Evolutionary conservation across 2,797 vertebrate genomes (phyloP).

Genomic region (Leontopithecus rosalia): DNA sequence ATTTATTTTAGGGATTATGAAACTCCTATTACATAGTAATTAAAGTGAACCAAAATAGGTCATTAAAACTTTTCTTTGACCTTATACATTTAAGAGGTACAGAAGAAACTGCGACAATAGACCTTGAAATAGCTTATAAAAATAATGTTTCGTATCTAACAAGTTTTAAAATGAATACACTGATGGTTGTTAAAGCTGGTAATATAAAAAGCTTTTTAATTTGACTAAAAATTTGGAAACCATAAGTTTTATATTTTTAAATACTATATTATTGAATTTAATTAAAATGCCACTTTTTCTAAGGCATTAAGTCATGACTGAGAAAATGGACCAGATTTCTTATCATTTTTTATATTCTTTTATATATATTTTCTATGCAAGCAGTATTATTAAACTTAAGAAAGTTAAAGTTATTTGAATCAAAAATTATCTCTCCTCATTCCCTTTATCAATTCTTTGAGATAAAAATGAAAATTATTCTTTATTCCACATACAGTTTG

Average conservation of each 20-base stretch:
- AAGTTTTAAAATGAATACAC: slow-evolving; percentile 17
- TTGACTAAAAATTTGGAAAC: not conserved
- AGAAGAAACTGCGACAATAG: not conserved
- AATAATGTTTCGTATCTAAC: not conserved
- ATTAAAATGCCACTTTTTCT: not conserved
- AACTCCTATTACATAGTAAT: not conserved
- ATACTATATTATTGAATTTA: not conserved
- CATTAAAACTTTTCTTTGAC: slow-evolving; percentile 12
- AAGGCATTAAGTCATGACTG: not conserved
- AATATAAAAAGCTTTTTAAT: not conserved
- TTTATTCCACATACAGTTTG: slow-evolving; percentile 26
- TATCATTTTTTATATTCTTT: slow-evolving; percentile 24
- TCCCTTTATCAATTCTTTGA: slow-evolving; percentile 21
- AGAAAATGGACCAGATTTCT: slow-evolving; percentile 1
- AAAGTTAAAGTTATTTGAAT: slow-evolving; percentile 48
- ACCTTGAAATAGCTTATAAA: not conserved
- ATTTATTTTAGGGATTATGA: slow-evolving; percentile 10
- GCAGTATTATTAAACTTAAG: slow-evolving; percentile 15
- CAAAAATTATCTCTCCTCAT: slow-evolving; percentile 39
- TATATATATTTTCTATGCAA: slow-evolving; percentile 15
- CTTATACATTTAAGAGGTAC: not conserved
- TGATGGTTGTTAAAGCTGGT: not conserved
- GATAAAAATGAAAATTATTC: slow-evolving; percentile 43
- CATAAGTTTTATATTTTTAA: not conserved
- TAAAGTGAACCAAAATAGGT: not conserved